These are phyloP conservation scores for Volucella inanis DNA, from an alignment of 2,888 invertebrate species.

Conservation along the genomic window DNA sequence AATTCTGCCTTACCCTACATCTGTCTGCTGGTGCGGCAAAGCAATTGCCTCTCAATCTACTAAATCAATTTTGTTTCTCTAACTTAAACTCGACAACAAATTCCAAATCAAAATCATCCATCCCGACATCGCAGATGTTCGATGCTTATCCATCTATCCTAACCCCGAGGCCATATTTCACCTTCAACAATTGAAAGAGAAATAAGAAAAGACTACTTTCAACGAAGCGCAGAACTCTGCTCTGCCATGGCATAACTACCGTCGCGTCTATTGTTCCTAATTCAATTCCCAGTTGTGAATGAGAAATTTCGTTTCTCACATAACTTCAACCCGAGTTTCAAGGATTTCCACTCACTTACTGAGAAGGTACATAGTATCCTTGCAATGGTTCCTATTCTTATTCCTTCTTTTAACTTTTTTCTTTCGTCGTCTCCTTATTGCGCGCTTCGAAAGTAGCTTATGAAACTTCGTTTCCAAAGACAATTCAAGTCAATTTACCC, in stretches of 20 bases:
- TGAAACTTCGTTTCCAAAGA: conserved; percentile 33
- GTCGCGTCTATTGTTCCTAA: conserved; percentile 43
- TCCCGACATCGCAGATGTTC: conserved; percentile 29
- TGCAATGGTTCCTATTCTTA: conserved; percentile 3
- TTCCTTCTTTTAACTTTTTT: conserved; percentile 1
- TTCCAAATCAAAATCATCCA: conserved; percentile 30
- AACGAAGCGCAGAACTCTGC: not conserved
- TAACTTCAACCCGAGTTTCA: not conserved
- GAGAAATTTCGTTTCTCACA: conserved; percentile 16
- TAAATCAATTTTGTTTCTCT: too few relatives aligned
- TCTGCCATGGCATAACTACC: conserved; percentile 18
- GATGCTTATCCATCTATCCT: not conserved
- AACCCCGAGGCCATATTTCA: conserved; percentile 37
- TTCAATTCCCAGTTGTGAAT: conserved; percentile 48
- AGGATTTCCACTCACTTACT: conserved; percentile 7
- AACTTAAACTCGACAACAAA: not conserved
- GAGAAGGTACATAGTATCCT: not conserved
- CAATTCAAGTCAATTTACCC: conserved; percentile 55
- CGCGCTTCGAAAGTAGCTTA: conserved; percentile 41
- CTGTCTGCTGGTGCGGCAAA: too few relatives aligned
- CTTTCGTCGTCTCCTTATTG: not conserved
- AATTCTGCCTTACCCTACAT: too few relatives aligned
- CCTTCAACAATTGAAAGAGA: conserved; percentile 34
- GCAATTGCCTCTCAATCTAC: too few relatives aligned
- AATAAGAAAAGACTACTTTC: conserved; percentile 9